Conservation (phyloP, 2,797 vertebrate species). For the Prunella strophiata region DNA sequence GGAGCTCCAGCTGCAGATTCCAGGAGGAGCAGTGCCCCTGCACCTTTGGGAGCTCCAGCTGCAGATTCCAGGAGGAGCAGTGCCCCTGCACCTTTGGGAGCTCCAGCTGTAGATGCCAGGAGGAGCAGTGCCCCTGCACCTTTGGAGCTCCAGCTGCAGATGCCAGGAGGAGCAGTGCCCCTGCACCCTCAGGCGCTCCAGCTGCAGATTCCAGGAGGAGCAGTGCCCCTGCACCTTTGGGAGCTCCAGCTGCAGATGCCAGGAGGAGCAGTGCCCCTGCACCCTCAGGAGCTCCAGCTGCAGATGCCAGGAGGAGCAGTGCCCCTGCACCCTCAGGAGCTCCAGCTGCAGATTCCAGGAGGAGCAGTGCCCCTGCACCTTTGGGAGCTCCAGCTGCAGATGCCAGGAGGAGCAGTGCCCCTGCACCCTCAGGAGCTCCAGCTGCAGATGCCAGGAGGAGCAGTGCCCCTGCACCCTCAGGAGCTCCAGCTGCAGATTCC, state of each 20-base stretch:
- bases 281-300: background rate
- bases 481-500: background rate
- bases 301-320: background rate
- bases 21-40: background rate
- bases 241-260: too few species aligned
- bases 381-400: too few species aligned
- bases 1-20: background rate
- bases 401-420: too few species aligned
- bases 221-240: background rate
- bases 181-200: rapidly evolving
- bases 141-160: background rate
- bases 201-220: background rate
- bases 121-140: too few species aligned
- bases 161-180: background rate
- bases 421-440: rapidly evolving
- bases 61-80: background rate
- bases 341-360: background rate
- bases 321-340: rapidly evolving
- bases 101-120: too few species aligned
- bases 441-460: background rate
- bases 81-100: background rate
- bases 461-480: rapidly evolving
- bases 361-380: background rate
- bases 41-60: rapidly evolving
- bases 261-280: too few species aligned